Percentiles rank a stretch among this genome's conserved stretches.
Evolutionary conservation across 2,113 vertebrate genomes (phyloP).

Genomic region (Murina feae): DNA sequence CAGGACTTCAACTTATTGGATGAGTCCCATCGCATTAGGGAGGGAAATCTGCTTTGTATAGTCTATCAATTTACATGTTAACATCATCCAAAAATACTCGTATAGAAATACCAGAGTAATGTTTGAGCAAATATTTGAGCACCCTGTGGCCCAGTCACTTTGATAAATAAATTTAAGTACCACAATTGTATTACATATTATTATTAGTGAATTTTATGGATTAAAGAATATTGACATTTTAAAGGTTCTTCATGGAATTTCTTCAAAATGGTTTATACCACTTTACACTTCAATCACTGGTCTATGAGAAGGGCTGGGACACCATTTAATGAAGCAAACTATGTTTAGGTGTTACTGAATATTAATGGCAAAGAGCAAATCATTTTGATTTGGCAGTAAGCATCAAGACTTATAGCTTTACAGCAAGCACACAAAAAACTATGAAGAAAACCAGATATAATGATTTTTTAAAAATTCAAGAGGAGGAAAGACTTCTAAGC

Average conservation of each 20-base stretch:
- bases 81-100: background rate
- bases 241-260: slow-evolving; percentile 2
- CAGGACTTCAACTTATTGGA: background rate
- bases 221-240: slow-evolving; percentile 1
- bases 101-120: background rate
- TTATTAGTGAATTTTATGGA: background rate
- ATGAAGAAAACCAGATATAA: background rate
- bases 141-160: background rate
- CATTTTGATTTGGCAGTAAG: background rate
- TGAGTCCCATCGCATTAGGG: background rate
- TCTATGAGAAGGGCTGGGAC: background rate
- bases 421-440: background rate
- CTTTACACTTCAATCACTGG: background rate
- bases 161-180: background rate
- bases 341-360: background rate
- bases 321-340: background rate
- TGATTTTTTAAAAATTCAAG: background rate
- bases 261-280: background rate
- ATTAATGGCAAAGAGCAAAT: background rate
- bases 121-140: background rate
- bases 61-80: background rate
- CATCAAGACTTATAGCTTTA: background rate
- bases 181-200: background rate
- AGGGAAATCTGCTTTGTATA: background rate
- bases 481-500: background rate